phyloP scores from a whole-genome alignment of 2,888 invertebrate species.

The Lissonota sp. region DNA sequence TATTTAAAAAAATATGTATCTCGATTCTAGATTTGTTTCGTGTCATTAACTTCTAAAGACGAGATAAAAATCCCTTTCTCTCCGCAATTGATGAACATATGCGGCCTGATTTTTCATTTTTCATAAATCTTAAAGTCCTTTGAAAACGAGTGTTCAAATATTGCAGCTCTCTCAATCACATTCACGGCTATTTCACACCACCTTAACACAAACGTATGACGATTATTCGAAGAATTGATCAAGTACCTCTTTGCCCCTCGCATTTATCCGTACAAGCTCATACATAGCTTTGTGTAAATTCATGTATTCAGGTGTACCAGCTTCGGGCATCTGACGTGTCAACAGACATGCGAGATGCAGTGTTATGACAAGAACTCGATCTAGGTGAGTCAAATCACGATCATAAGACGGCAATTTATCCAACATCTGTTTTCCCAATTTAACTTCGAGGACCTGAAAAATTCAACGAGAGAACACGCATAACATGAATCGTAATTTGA shows the following conservation, averaged over 20 bases:
- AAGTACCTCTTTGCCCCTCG: slow-evolving; percentile 84
- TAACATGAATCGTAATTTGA: slow-evolving; percentile 85
- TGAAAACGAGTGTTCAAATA: too few relatives aligned
- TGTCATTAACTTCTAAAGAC: too few relatives aligned
- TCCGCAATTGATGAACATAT: too few relatives aligned
- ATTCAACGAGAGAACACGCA: neutral
- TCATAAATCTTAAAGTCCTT: too few relatives aligned
- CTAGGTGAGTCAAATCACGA: slow-evolving; percentile 91
- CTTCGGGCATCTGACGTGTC: slow-evolving; percentile 86
- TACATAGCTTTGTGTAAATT: slow-evolving; percentile 91
- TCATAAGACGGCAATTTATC: slow-evolving; percentile 87
- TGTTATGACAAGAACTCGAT: slow-evolving; percentile 93
- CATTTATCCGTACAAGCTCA: slow-evolving; percentile 90
- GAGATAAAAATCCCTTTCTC: too few relatives aligned
- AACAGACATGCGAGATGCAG: slow-evolving; percentile 93
- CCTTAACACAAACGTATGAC: too few relatives aligned
- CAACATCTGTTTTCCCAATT: slow-evolving; percentile 87
- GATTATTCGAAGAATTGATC: too few relatives aligned
- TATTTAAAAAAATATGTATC: too few relatives aligned
- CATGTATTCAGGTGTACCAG: slow-evolving; percentile 85
- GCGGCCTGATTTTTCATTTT: too few relatives aligned
- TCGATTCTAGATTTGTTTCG: too few relatives aligned
- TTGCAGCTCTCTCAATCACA: too few relatives aligned
- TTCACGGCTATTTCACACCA: too few relatives aligned
- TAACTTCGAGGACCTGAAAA: slow-evolving; percentile 88